phyloP scores from a whole-genome alignment of 1,140 invertebrate species.

The Scaptodrosophila lebanonensis region DNA sequence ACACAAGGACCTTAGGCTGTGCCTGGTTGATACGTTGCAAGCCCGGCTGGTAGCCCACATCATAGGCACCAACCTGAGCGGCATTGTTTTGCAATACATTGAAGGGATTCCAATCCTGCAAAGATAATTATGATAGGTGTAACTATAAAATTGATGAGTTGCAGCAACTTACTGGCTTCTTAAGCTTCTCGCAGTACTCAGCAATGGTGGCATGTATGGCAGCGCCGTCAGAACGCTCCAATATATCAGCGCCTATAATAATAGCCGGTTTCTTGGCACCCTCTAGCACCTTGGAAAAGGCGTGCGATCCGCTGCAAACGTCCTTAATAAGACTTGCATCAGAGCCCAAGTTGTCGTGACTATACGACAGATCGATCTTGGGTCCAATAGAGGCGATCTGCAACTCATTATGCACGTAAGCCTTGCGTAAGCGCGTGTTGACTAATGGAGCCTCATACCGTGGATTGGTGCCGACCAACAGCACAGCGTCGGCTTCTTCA shows the following conservation, averaged over 20 bases:
- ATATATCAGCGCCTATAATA: slow-evolving; percentile 91
- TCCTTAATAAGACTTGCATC: slow-evolving; percentile 84
- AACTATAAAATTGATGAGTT: not conserved
- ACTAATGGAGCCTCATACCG: slow-evolving; percentile 98
- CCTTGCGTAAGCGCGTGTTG: slow-evolving; percentile 96
- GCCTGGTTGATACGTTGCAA: slow-evolving; percentile 83
- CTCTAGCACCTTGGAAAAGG: slow-evolving; percentile 85
- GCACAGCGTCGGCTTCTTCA: slow-evolving; percentile 94
- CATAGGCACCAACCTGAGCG: slow-evolving; percentile 96
- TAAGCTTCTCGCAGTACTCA: slow-evolving; percentile 81
- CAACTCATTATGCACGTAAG: slow-evolving; percentile 91
- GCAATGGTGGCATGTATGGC: slow-evolving; percentile 87
- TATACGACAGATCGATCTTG: slow-evolving; percentile 95
- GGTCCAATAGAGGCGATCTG: slow-evolving; percentile 92
- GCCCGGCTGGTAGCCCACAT: slow-evolving; percentile 94
- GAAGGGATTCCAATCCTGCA: slow-evolving; percentile 84
- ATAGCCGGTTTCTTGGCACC: slow-evolving; percentile 93
- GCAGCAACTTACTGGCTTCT: slow-evolving; percentile 76
- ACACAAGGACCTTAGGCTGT: slow-evolving; percentile 89
- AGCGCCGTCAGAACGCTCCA: slow-evolving; percentile 88
- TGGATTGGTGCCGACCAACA: slow-evolving; percentile 97
- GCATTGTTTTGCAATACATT: slow-evolving; percentile 95
- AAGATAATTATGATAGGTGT: not conserved
- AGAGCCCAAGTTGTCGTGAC: slow-evolving; percentile 94
- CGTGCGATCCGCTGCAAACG: slow-evolving; percentile 86